Evolutionary conservation across 2,888 invertebrate genomes (phyloP), one percentile per base, ranked within the genome.

Genomic region (Lepidochrysops patricia): DNA sequence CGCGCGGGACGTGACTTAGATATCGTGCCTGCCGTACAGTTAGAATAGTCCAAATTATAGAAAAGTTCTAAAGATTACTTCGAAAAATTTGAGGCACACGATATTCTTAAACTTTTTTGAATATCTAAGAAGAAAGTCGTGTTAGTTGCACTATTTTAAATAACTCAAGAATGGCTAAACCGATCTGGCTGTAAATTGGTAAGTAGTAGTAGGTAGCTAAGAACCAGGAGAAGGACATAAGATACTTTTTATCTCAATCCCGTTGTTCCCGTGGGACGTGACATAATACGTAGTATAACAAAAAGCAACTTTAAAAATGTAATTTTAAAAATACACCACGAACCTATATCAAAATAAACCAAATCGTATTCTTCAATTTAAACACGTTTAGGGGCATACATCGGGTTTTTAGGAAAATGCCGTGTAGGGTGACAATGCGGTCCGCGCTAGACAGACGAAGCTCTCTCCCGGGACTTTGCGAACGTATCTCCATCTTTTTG

Each of bases 401-500:
- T 62, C 58, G 35, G 43, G 43, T 43, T 43, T 65, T 65, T 61
- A 60, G 26, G 26, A 61, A 62, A 63, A 67, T 64, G 71, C 68
- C 68, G 70, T 69, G 70, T 71, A 70, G 74, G 75, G 82, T 80
- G 84, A 84, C 82, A 84, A 80, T 80, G 71, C 75, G 70, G 68
- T 68, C 64, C 64, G 65, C 64, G 68, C 66, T 63, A 68, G 71
- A 70, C 72, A 73, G 70, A 72, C 74, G 50, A 35, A 58, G 34
- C 69, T 65, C 71, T 71, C 77, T 75, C 78, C 69, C 68, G 84
- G 81, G 84, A 78, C 73, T 67, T 68, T 75, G 78, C 80, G 80
- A 81, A 83, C 81, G 80, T 79, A 80, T 82, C 77, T 73, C 74
- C 75, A 70, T 70, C 71, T 69, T 72, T 77, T 74, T 75, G 73